These are phyloP conservation scores for Nomada lathburiana DNA, from an alignment of 2,888 invertebrate genomes.

Conservation along the genomic window DNA sequence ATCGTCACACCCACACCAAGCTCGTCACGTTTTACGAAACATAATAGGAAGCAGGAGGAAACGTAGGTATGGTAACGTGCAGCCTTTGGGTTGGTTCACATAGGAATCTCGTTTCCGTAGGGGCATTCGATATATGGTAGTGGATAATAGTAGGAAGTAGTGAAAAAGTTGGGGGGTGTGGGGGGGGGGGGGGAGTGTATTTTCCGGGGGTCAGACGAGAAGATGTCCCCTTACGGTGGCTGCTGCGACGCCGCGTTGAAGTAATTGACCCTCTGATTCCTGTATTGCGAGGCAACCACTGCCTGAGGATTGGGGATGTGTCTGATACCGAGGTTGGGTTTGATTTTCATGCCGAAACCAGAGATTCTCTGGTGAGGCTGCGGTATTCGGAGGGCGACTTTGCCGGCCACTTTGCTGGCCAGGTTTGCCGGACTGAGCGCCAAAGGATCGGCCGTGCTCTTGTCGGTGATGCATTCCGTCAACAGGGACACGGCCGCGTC, in stretches of 20 bases:
- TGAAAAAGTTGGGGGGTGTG: constrained; percentile 4
- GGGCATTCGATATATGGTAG: constrained; percentile 34
- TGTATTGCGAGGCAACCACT: constrained; percentile 81
- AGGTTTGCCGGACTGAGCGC: constrained; percentile 51
- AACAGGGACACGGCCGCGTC: constrained; percentile 79
- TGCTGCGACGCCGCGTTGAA: constrained; percentile 74
- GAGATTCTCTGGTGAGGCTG: constrained; percentile 80
- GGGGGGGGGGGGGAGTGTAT: too few species aligned
- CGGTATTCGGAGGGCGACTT: constrained; percentile 77
- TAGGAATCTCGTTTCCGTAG: constrained; percentile 53
- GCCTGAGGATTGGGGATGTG: constrained; percentile 84
- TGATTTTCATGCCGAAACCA: constrained; percentile 80
- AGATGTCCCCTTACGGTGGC: constrained; percentile 69
- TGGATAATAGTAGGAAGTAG: constrained; percentile 20
- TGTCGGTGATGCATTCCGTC: constrained; percentile 65
- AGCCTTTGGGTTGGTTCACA: constrained; percentile 67
- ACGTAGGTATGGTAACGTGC: constrained; percentile 59
- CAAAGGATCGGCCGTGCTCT: constrained; percentile 54
- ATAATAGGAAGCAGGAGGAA: constrained; percentile 44
- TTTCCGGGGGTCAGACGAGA: background rate
- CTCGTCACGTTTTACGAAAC: constrained; percentile 25
- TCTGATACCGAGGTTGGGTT: constrained; percentile 82
- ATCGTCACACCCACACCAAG: constrained; percentile 42
- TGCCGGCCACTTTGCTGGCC: constrained; percentile 63
- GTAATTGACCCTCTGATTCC: constrained; percentile 77